Base-by-base conservation (phyloP, 2,797 vertebrate genomes). In the Sternarchorhynchus goeldii region DNA sequence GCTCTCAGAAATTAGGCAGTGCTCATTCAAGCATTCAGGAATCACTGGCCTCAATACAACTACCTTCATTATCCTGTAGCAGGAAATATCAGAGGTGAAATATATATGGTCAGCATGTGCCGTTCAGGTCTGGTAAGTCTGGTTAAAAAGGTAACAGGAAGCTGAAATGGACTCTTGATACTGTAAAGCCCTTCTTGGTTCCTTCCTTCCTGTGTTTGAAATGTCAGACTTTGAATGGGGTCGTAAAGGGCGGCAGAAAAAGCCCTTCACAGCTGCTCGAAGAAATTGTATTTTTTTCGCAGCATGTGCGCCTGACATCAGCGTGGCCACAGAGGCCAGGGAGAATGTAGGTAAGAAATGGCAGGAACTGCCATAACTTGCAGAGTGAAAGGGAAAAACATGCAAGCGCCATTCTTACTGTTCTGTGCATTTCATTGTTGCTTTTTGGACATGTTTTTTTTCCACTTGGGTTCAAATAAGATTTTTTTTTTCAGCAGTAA, bases 171-270 rank as follows among this genome's bases (percentile, higher is more conserved):
- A 85, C 82, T 86, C 82, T 87, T 90, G 85, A 92, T 90, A 90
- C 89, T 89, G 91, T 90, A 91, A 88, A 86, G 85, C 88, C 87
- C 89, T 89, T 92, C 83, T 88, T 67, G 85, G 87, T 87, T 91
- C 90, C 92, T 94, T 94, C 93, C 93, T 94, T 94, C 92, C 92
- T 94, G 92, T 92, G 90, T 93, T 92, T 92, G 89, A 90, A 90
- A 92, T 87, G 90, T 87, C 86, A 78, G 89, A 86, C 89, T 91
- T 92, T 93, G 90, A 92, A 91, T 91, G 86, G 89, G 92, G 91
- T 90, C 91, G 88, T 94, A 93, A 93, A 94, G 65, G 85, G 78
- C 89, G 76, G 80, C 84, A 85, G 86, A 82, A 89, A 91, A 90
- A 90, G 86, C 91, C 92, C 93, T 88, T 89, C 89, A 76, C 91